phyloP scores from a whole-genome alignment of 2,113 vertebrate species.

The Chunga burmeisteri region DNA sequence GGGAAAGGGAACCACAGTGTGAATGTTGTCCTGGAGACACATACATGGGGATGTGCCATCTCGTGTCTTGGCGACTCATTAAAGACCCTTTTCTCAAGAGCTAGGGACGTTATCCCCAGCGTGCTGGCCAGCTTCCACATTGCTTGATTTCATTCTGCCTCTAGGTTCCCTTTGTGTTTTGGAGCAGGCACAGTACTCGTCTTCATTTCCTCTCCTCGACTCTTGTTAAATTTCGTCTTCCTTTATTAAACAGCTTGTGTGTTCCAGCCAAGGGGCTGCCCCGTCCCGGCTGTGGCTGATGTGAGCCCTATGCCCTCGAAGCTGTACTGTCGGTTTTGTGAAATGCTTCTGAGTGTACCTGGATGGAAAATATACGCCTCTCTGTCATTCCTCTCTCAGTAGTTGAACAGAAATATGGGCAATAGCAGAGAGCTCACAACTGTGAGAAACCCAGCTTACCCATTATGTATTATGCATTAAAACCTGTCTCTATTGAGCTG shows the following conservation, averaged over 20 bases:
- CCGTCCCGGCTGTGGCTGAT: background rate
- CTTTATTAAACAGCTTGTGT: background rate
- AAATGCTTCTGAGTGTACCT: background rate
- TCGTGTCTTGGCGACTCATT: background rate
- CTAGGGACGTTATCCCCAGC: background rate
- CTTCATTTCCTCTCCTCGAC: constrained; percentile 23
- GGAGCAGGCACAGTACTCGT: background rate
- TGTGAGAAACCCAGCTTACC: constrained; percentile 48
- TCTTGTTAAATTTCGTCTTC: background rate
- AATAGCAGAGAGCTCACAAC: constrained; percentile 17
- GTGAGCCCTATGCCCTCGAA: background rate
- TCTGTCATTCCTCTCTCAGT: background rate
- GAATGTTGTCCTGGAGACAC: background rate
- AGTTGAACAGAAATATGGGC: background rate
- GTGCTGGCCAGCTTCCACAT: background rate
- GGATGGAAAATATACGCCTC: background rate
- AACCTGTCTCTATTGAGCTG: constrained; percentile 62
- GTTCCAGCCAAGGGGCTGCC: background rate
- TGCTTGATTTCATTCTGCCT: background rate
- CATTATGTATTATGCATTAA: constrained; percentile 62
- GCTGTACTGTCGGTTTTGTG: background rate
- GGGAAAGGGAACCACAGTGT: background rate
- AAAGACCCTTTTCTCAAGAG: background rate
- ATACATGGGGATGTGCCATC: background rate
- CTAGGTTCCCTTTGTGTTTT: constrained; percentile 1